A percentile compares a stretch with the other conserved stretches of the same genome.
Conservation (phyloP, 1,140 invertebrate species). For the Drosophila dunni region DNA sequence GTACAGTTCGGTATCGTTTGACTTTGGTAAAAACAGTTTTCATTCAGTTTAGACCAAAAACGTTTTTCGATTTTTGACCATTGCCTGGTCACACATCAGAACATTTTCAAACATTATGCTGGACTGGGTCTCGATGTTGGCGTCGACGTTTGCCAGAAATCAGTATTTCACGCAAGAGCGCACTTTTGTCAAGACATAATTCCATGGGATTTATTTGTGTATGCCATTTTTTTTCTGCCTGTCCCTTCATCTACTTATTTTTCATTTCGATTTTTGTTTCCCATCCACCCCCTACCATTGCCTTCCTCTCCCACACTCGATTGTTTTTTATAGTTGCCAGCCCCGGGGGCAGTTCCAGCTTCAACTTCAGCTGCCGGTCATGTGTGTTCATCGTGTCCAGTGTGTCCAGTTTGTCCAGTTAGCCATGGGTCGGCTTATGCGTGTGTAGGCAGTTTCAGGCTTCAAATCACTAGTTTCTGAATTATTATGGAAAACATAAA, state of each 20-base stretch:
- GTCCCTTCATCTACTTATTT: constrained; percentile 13
- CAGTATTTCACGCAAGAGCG: constrained; percentile 81
- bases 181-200: constrained; percentile 82
- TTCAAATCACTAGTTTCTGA: constrained; percentile 79
- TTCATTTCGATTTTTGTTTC: constrained; percentile 50
- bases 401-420: not conserved
- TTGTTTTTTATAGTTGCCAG: constrained; percentile 68
- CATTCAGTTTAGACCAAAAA: constrained; percentile 64
- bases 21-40: constrained; percentile 64
- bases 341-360: constrained; percentile 17
- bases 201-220: constrained; percentile 81
- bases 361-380: constrained; percentile 9
- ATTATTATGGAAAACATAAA: constrained; percentile 82
- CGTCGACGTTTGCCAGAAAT: constrained; percentile 62
- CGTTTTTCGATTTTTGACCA: constrained; percentile 78
- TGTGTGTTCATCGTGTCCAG: constrained; percentile 24
- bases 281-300: constrained; percentile 16
- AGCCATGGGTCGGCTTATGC: constrained; percentile 52
- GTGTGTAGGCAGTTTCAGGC: constrained; percentile 72
- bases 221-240: constrained; percentile 60
- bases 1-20: not conserved
- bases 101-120: constrained; percentile 17
- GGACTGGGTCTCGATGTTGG: not conserved
- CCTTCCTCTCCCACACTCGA: constrained; percentile 7
- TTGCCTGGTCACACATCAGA: constrained; percentile 57